A percentile compares a stretch with the other conserved stretches of the same genome.
These are phyloP conservation scores for honey bee (Apis mellifera) DNA, from an alignment of 1,140 invertebrate species.

Conservation along the genomic window DNA sequence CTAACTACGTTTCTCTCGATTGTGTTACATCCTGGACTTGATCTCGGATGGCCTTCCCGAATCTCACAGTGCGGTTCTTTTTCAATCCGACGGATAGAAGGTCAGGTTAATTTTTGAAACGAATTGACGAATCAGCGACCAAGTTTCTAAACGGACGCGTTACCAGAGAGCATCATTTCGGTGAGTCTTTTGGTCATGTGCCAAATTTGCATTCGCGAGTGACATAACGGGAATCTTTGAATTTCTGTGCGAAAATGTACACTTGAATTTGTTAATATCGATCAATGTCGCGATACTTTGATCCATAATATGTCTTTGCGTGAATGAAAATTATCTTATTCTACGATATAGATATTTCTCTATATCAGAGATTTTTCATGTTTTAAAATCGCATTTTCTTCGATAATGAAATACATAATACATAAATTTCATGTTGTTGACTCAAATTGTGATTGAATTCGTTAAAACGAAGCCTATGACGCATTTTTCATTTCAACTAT, in stretches of 20 bases:
- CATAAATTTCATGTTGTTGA: no score
- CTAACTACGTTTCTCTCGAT: not conserved
- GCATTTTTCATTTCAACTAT: no score
- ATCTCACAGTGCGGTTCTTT: not conserved
- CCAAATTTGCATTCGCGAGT: constrained; percentile 37
- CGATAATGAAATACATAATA: no score
- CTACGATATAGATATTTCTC: no score
- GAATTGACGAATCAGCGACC: constrained; percentile 1
- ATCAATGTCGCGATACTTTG: not conserved
- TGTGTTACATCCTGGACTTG: not conserved
- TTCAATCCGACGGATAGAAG: not conserved
- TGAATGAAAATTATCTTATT: no score
- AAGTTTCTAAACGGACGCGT: constrained; percentile 7
- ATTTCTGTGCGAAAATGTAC: not conserved
- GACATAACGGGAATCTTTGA: constrained; percentile 39
- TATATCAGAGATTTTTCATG: no score
- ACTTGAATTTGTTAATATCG: not conserved
- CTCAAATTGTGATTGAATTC: no score
- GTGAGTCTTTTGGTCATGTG: constrained; percentile 54
- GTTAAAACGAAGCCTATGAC: no score
- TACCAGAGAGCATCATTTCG: constrained; percentile 37
- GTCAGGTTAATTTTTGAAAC: not conserved
- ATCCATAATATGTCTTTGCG: not conserved
- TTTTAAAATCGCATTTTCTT: no score
- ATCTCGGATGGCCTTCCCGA: not conserved